Percentiles rank a stretch among this genome's conserved stretches.
Evolutionary conservation across 1,140 invertebrate species (phyloP).

Genomic region (Elymnias hypermnestra): DNA sequence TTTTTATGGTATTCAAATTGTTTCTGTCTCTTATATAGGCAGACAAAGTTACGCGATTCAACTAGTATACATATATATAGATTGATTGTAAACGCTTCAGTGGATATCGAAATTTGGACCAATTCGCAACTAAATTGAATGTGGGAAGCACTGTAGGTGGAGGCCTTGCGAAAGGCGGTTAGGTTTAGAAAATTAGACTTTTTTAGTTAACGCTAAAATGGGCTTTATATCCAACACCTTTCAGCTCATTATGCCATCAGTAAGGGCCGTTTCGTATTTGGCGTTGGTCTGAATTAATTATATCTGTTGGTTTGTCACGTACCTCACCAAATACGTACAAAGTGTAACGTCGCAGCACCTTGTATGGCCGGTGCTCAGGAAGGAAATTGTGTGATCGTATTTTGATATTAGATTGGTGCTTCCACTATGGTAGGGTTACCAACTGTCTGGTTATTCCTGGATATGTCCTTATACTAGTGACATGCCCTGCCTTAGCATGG

Average conservation of each 20-base stretch:
- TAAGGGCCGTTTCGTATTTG: slow-evolving; percentile 48
- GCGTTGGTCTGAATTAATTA: slow-evolving; percentile 65
- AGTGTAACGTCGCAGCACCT: slow-evolving; percentile 47
- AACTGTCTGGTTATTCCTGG: too few relatives aligned
- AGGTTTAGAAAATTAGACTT: slow-evolving; percentile 41
- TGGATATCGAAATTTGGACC: slow-evolving; percentile 33
- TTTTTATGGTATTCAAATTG: too few relatives aligned
- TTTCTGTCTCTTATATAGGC: too few relatives aligned
- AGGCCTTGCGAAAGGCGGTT: slow-evolving; percentile 59
- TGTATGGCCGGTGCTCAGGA: slow-evolving; percentile 53
- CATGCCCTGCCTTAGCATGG: too few relatives aligned
- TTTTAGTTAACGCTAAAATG: slow-evolving; percentile 28
- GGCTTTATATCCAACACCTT: slow-evolving; percentile 39
- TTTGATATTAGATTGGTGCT: slow-evolving; percentile 25
- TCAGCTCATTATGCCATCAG: slow-evolving; percentile 40
- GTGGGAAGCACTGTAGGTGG: slow-evolving; percentile 66
- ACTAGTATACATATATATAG: too few relatives aligned
- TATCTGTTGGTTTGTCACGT: slow-evolving; percentile 56
- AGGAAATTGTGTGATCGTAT: slow-evolving; percentile 64
- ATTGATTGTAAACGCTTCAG: too few relatives aligned
- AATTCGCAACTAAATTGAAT: slow-evolving; percentile 58
- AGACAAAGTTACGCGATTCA: too few relatives aligned
- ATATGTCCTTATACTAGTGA: too few relatives aligned
- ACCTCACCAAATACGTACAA: slow-evolving; percentile 54
- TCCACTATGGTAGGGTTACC: too few relatives aligned